Percentiles rank a stretch among this genome's conserved stretches.
Evolutionary conservation across 1,140 invertebrate genomes (phyloP).

Genomic region (Archivesica marissinica): DNA sequence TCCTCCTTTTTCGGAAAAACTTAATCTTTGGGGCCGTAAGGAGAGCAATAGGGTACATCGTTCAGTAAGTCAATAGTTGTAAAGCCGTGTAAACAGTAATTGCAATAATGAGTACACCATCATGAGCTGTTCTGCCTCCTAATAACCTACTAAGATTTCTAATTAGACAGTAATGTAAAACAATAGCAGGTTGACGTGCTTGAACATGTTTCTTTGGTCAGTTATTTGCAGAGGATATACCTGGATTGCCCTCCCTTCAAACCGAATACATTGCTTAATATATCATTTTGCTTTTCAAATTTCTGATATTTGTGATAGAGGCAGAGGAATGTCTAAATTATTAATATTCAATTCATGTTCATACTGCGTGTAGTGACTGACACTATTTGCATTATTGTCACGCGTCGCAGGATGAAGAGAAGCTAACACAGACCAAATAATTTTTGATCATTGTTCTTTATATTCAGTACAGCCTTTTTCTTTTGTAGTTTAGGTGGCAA

Average conservation of each 20-base stretch:
- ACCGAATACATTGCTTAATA: conserved; percentile 38
- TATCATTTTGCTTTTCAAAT: conserved; percentile 39
- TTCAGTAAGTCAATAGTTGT: conserved; percentile 11
- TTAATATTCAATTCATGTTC: neutral
- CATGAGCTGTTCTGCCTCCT: conserved; percentile 29
- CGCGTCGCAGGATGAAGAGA: neutral
- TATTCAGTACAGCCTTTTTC: conserved; percentile 36
- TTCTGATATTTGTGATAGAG: neutral
- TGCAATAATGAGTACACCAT: conserved; percentile 34
- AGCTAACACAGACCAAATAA: conserved; percentile 34
- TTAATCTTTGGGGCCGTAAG: conserved; percentile 40
- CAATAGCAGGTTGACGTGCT: neutral
- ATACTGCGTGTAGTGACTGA: conserved; percentile 13
- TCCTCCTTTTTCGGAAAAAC: conserved; percentile 43
- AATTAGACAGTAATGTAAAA: conserved; percentile 7
- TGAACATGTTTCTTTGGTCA: no score
- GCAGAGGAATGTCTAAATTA: neutral
- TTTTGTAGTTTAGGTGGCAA: conserved; percentile 10
- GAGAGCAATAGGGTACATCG: conserved; percentile 36
- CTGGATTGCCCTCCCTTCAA: neutral
- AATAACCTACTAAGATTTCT: conserved; percentile 35
- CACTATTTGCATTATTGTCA: neutral
- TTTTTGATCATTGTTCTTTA: conserved; percentile 28
- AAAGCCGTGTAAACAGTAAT: conserved; percentile 52
- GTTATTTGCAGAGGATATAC: no score